phyloP scores from a whole-genome alignment of 1,140 invertebrate genomes.

The Drosophila prosaltans region DNA sequence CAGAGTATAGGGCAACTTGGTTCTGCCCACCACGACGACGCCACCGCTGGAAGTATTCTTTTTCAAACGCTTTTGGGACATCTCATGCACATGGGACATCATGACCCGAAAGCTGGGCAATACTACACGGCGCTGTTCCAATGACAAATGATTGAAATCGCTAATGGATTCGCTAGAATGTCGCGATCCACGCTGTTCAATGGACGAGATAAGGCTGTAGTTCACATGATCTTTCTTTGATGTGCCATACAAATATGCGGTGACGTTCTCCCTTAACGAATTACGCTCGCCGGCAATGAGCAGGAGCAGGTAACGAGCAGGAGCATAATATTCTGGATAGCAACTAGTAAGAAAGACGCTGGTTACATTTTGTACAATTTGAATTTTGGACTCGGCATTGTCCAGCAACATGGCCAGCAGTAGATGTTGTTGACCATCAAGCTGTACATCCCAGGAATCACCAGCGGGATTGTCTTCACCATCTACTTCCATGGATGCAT shows the following conservation, averaged over 20 bases:
- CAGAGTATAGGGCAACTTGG: slow-evolving; percentile 87
- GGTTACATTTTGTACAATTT: slow-evolving; percentile 91
- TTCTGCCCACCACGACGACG: slow-evolving; percentile 85
- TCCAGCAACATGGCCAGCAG: slow-evolving; percentile 83
- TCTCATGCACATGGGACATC: slow-evolving; percentile 81
- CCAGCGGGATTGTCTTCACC: slow-evolving; percentile 30
- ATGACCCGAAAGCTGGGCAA: slow-evolving; percentile 81
- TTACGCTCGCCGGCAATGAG: slow-evolving; percentile 90
- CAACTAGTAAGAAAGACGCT: slow-evolving; percentile 92
- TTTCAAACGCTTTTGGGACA: slow-evolving; percentile 79
- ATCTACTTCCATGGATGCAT: slow-evolving; percentile 55
- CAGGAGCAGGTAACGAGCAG: slow-evolving; percentile 92
- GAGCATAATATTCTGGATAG: slow-evolving; percentile 91
- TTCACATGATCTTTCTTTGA: slow-evolving; percentile 82
- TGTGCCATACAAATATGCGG: slow-evolving; percentile 76
- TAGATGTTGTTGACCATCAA: slow-evolving; percentile 85
- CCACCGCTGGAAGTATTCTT: slow-evolving; percentile 73
- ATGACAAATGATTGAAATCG: slow-evolving; percentile 72
- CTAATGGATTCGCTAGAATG: slow-evolving; percentile 49
- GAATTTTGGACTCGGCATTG: slow-evolving; percentile 87
- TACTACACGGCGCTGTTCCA: slow-evolving; percentile 75
- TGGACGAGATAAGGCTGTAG: slow-evolving; percentile 72
- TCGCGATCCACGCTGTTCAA: slow-evolving; percentile 61
- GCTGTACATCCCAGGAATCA: slow-evolving; percentile 57
- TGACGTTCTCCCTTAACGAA: slow-evolving; percentile 77